Evolutionary conservation across 2,797 vertebrate genomes (phyloP), one percentile per base, ranked within the genome.

Genomic region (Poecilia gillii): DNA sequence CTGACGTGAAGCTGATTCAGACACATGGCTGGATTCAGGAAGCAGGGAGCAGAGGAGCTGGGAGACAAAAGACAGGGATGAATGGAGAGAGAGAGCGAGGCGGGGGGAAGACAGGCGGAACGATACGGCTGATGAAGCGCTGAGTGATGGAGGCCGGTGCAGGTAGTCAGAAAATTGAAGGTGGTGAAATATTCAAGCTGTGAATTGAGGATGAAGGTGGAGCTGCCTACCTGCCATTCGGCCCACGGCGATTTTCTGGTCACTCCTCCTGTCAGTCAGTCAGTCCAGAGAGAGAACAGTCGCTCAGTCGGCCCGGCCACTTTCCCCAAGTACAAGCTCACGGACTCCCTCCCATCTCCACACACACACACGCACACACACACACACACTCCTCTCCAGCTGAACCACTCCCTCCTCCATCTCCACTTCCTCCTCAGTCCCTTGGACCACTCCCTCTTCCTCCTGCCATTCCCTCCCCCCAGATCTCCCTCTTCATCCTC

Each of bases 221-320:
- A 43, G 76, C 85, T 47, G 53, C 96, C 91, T 96, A 96, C 96
- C 96, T 96, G 95, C 87, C 95, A 96, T 96, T 45, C 0, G 31
- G 73, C 78, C 73, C 80, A 73, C 81, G 5, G 62, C 31, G 71
- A 72, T 51, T 14, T 74, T 49, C 84, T 20, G 73, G 72, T 91
- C 88, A 78, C 91, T 84, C 87, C 82, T 87, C 81, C 93, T 90
- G 18, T 23, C 47, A 51, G 91, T 88, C 87, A 90, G 79, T 91
- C 91, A 86, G 66, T 71, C 78, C 28, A 72, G 55, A 62, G 51
- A 78, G 72, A 84, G 88, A 82, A 89, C 92, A 93, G 80, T 36
- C 78, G 55, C 73, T 77, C 91, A 85, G 59, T 79, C 80, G 82
- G 84, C 70, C 72, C 5, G 73, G 75, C 73, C 85, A 86, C 89